phyloP scores from a whole-genome alignment of 2,113 vertebrate species.

The Archocentrus centrarchus region DNA sequence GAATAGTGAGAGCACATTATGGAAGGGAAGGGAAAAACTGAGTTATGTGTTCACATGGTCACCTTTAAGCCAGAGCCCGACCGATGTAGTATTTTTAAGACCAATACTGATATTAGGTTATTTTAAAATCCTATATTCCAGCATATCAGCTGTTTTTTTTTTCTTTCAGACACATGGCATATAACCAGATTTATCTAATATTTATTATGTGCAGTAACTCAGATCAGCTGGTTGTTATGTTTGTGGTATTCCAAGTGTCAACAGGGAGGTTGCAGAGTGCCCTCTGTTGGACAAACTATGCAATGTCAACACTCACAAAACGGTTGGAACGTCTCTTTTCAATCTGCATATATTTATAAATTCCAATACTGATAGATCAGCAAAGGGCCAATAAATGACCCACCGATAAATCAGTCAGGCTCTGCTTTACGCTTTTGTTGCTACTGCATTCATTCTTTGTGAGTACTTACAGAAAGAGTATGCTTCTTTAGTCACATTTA shows the following conservation, averaged over 20 bases:
- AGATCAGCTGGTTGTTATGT: not conserved
- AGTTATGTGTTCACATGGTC: not conserved
- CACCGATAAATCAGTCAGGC: not conserved
- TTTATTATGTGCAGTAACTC: too few species aligned
- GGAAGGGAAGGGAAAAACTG: not conserved
- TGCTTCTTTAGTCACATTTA: slow-evolving; percentile 55
- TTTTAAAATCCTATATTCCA: not conserved
- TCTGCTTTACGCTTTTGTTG: not conserved
- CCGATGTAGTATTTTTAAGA: not conserved
- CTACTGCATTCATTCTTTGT: not conserved
- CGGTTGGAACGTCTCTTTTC: not conserved
- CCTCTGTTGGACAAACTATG: not conserved
- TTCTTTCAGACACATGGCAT: too few species aligned
- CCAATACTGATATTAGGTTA: not conserved
- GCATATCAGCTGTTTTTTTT: too few species aligned
- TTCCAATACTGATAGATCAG: too few species aligned
- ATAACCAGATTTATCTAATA: too few species aligned
- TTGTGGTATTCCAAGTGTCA: not conserved
- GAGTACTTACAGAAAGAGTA: not conserved
- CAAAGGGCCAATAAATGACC: not conserved
- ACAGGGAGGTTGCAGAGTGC: not conserved
- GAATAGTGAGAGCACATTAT: not conserved
- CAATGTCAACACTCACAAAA: not conserved
- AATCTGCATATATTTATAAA: too few species aligned
- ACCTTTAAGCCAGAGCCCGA: not conserved